Percentiles rank a stretch among this genome's conserved stretches.
These are phyloP conservation scores for Artemia franciscana DNA, from an alignment of 1,140 invertebrate genomes.

Conservation along the genomic window DNA sequence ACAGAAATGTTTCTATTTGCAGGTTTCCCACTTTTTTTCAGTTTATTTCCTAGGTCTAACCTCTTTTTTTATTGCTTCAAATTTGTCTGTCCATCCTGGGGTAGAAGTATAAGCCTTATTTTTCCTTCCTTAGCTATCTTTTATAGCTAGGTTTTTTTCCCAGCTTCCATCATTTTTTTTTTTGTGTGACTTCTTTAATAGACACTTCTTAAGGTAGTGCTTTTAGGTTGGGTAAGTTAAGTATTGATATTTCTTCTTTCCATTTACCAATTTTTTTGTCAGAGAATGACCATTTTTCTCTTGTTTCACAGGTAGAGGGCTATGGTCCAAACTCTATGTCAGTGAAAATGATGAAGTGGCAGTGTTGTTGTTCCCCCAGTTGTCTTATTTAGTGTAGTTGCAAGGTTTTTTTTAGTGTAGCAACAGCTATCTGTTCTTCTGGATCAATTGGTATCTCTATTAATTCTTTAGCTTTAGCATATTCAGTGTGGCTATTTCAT, in stretches of 20 bases:
- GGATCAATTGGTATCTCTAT: no score
- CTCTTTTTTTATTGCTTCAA: no score
- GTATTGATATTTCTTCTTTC: background rate
- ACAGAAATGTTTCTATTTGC: background rate
- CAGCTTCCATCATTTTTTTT: background rate
- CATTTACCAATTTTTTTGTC: background rate
- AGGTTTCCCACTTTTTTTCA: no score
- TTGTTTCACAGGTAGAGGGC: background rate
- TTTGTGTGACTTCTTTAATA: background rate
- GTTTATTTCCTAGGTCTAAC: no score
- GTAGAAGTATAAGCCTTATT: background rate
- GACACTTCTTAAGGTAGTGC: no score
- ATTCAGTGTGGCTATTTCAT: background rate
- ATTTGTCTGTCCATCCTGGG: background rate
- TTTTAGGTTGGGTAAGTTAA: background rate
- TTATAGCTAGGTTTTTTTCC: background rate
- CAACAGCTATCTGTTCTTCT: background rate
- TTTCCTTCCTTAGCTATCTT: background rate
- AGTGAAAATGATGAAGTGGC: background rate
- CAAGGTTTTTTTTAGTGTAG: background rate
- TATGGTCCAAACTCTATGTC: background rate
- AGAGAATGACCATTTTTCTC: background rate
- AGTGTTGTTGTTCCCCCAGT: no score
- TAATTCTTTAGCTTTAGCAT: no score
- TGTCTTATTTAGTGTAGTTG: background rate